Conservation (phyloP, 2,888 invertebrate genomes). For the Stenotaenia linearis region DNA sequence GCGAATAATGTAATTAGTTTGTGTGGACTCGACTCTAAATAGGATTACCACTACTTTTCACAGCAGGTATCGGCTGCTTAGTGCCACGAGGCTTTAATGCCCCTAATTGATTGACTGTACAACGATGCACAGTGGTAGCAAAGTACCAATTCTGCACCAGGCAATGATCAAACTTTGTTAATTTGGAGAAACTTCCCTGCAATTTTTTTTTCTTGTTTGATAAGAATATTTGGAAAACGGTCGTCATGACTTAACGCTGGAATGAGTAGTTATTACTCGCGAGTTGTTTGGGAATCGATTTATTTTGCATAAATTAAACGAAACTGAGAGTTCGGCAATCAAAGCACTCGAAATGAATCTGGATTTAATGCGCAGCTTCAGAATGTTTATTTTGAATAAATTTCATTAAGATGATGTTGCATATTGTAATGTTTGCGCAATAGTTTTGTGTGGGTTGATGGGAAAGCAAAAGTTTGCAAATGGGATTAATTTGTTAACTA, state of each 20-base stretch:
- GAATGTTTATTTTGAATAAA: background rate
- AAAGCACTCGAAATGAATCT: background rate
- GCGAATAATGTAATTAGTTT: background rate
- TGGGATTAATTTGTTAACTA: background rate
- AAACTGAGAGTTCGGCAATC: background rate
- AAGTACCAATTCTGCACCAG: too few relatives aligned
- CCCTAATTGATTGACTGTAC: background rate
- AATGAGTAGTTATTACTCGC: background rate
- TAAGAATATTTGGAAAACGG: too few relatives aligned
- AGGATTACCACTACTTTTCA: background rate
- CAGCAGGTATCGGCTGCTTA: background rate
- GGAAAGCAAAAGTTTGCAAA: too few relatives aligned
- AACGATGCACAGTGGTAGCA: background rate
- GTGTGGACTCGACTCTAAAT: background rate
- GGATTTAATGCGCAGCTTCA: background rate
- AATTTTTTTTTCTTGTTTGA: too few relatives aligned
- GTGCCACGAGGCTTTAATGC: background rate
- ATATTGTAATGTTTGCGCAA: background rate
- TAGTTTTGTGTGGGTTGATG: too few relatives aligned
- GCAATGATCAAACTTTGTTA: too few relatives aligned
- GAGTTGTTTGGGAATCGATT: background rate
- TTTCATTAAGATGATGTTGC: background rate
- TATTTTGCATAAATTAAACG: background rate
- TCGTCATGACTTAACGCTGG: background rate
- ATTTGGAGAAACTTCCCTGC: too few relatives aligned